Evolutionary conservation across 1,140 invertebrate genomes (phyloP), one percentile per base, ranked within the genome.

Genomic region (Neodiprion pinetum): DNA sequence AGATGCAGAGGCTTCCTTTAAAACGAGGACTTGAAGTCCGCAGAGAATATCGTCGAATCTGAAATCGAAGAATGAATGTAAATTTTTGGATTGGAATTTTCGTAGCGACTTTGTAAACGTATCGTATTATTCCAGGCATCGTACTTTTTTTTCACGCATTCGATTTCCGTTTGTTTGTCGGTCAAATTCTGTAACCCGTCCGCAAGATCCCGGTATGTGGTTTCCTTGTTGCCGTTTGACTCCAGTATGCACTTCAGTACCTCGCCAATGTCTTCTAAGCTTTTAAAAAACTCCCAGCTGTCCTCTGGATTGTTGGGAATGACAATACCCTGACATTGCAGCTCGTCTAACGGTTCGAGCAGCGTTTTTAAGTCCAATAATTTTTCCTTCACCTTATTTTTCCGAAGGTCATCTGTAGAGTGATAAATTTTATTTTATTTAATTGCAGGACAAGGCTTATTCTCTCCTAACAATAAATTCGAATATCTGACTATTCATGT

Each of bases 261-360:
- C 61, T 75, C 75, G 5, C 61, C 66, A 72, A 76, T 78, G 7
- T 73, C 72, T 65, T 73, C 71, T 12, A 83, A 74, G 7, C 17
- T n/a, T 50, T 79, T 21, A 0, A 68, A 12, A 48, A 68, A 75
- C 17, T 77, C 71, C 28, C 74, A 10, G 74, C 75, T 76, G n/a
- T 82, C 76, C 1, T 74, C 68, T 0, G 67, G n/a, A 8, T 77
- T 76, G n/a, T 76, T 48, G 11, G 83, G 83, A 72, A 83, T 72
- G 50, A 77, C 66, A 48, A 84, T 74, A 61, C 77, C 74, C 14
- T 78, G 72, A 48, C 80, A 82, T 4, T 49, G 71, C n/a, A 84
- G 74, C 53, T 74, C 14, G 68, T 84, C 79, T 1, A 80, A 53
- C 40, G 76, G 75, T 75, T 78, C 67, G 4, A 84, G 9, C 21